These are phyloP conservation scores for Megalops cyprinoides DNA, from an alignment of 2,797 vertebrate species.

Conservation along the genomic window DNA sequence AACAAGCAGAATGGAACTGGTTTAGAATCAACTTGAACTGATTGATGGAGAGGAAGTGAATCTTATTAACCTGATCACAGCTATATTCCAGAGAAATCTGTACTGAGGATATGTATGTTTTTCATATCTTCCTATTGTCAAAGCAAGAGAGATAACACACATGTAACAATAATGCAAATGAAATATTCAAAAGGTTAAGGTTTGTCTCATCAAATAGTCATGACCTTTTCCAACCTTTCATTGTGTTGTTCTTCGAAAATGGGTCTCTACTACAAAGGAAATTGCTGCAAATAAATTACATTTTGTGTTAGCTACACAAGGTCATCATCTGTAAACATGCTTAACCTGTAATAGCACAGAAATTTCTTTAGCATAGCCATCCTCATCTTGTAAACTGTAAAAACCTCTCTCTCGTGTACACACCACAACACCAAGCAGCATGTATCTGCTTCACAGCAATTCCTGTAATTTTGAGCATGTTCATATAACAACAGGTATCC, in stretches of 20 bases:
- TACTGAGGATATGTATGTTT: background rate
- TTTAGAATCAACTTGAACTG: no score
- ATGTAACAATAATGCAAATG: conserved; percentile 32
- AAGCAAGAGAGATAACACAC: conserved; percentile 17
- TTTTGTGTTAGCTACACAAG: conserved; percentile 25
- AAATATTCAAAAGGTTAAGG: conserved; percentile 40
- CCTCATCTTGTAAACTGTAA: background rate
- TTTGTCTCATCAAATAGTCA: conserved; percentile 15
- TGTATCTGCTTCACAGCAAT: no score
- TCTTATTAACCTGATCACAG: background rate
- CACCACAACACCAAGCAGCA: no score
- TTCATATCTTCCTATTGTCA: background rate
- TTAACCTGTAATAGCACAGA: background rate
- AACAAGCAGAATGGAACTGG: background rate
- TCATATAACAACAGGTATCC: no score
- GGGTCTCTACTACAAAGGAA: background rate
- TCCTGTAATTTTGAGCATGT: no score
- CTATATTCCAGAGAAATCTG: background rate
- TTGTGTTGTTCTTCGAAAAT: background rate
- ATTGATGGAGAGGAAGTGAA: background rate
- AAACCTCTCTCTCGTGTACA: background rate
- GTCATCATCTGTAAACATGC: background rate
- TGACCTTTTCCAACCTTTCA: conserved; percentile 11
- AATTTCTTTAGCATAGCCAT: background rate
- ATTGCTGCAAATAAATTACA: background rate